phyloP scores from a whole-genome alignment of 1,140 invertebrate genomes.

The Oppia nitens region DNA sequence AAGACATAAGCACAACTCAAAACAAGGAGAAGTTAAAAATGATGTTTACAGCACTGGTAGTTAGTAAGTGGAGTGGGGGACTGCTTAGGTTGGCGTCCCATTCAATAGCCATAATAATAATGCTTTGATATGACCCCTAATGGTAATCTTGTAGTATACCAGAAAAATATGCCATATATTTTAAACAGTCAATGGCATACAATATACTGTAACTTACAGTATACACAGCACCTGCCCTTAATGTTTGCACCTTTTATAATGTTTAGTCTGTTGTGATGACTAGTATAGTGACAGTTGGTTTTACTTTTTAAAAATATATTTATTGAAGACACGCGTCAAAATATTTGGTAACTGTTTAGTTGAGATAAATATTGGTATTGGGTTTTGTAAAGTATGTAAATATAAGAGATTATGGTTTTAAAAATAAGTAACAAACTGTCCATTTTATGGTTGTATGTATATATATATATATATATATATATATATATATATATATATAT shows the following conservation, averaged over 20 bases:
- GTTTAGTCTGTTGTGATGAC: not conserved
- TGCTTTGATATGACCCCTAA: not conserved
- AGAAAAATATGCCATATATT: not conserved
- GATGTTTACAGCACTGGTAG: no score
- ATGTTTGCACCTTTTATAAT: not conserved
- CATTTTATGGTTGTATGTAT: no score
- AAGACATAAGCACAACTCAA: not conserved
- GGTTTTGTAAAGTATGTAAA: not conserved
- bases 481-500: no score
- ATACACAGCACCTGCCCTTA: not conserved
- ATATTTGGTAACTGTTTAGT: not conserved
- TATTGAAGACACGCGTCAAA: not conserved
- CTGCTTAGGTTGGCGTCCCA: no score
- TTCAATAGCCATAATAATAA: not conserved
- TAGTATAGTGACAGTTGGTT: not conserved
- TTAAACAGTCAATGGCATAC: not conserved
- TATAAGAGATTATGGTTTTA: no score
- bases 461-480: no score
- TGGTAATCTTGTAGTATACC: not conserved
- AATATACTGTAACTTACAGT: not conserved
- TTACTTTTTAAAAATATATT: not conserved
- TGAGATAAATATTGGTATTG: not conserved
- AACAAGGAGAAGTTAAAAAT: not conserved
- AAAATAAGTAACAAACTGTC: no score
- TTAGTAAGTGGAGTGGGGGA: not conserved